Evolutionary conservation across 2,797 vertebrate species (phyloP).

Genomic region (Enteromius fasciolatus): DNA sequence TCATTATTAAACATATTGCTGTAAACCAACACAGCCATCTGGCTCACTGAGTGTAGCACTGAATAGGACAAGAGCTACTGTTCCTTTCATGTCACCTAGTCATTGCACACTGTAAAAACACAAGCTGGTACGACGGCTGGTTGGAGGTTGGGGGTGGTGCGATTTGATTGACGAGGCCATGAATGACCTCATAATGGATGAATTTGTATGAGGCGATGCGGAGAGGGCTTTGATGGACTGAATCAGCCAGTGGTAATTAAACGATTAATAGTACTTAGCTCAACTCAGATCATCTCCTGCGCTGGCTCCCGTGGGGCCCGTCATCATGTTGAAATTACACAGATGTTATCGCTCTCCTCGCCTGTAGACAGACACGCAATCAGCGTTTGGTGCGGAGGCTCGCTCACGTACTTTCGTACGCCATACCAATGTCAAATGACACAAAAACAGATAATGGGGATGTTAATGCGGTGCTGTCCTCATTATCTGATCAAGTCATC

Average conservation of each 20-base stretch:
- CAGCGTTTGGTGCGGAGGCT: slow-evolving; percentile 34
- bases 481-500: slow-evolving; percentile 21
- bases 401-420: slow-evolving; percentile 5
- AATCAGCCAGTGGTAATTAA: slow-evolving; percentile 65
- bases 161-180: slow-evolving; percentile 51
- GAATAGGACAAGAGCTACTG: slow-evolving; percentile 40
- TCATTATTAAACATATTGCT: slow-evolving; percentile 52
- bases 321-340: slow-evolving; percentile 62
- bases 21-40: slow-evolving; percentile 51
- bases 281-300: slow-evolving; percentile 61
- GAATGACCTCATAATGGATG: slow-evolving; percentile 57
- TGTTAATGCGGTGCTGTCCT: slow-evolving; percentile 16
- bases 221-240: slow-evolving; percentile 59
- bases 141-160: slow-evolving; percentile 23
- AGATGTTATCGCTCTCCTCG: slow-evolving; percentile 56
- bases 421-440: slow-evolving; percentile 35
- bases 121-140: slow-evolving; percentile 28
- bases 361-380: slow-evolving; percentile 52
- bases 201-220: slow-evolving; percentile 58
- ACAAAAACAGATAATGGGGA: slow-evolving; percentile 36
- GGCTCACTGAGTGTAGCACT: slow-evolving; percentile 29
- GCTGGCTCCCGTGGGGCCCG: slow-evolving; percentile 57
- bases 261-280: slow-evolving; percentile 64
- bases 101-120: slow-evolving; percentile 39
- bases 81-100: slow-evolving; percentile 47